Evolutionary conservation across 2,888 invertebrate genomes (phyloP), one percentile per base, ranked within the genome.

Genomic region (Mesorhabditis spiculigera): DNA sequence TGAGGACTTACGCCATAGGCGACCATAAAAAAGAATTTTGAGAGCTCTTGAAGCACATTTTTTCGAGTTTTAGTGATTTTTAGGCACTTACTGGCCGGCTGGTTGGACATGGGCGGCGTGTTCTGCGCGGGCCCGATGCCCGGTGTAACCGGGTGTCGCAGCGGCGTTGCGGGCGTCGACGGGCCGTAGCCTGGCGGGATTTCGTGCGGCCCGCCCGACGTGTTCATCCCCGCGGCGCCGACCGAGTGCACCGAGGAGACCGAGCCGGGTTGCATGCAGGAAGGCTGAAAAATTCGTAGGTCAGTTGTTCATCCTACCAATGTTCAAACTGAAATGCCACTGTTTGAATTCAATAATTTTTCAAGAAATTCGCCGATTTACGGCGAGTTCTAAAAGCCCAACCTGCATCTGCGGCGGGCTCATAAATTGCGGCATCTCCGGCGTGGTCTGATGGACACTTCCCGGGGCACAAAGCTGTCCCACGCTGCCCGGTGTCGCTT

Each of bases 391-490:
- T 28, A 28, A 28, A 28, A 28, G 28, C 28, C 58, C 10, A 50
- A 50, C 58, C 58, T 50, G 58, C 58, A 50, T 50, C 58, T 50
- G 58, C 8, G 58, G 66, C 0, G 77, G 77, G 50, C 74, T 76
- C 74, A 77, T 75, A 63, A 77, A 77, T 5, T 72, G 73, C 58
- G 73, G 76, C 68, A 74, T 74, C 66, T 77, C 77, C 8, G 75
- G 75, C 8, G 77, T 75, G 8, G 68, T 72, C 13, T 77, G 74
- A 42, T 69, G 72, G 62, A 67, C 69, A 50, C 58, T 50, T 16
- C 66, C 67, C 16, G 63, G 70, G 5, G 68, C 69, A 68, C 77
- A 77, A 8, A 75, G 73, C 28, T 28, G 28, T 4, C 75, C 76
- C 13, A 76, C 71, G 58, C 75, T 75, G n/a, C 76, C 77, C 0